These are phyloP conservation scores for Cheilinus undulatus DNA, from an alignment of 2,113 vertebrate species.

Conservation along the genomic window DNA sequence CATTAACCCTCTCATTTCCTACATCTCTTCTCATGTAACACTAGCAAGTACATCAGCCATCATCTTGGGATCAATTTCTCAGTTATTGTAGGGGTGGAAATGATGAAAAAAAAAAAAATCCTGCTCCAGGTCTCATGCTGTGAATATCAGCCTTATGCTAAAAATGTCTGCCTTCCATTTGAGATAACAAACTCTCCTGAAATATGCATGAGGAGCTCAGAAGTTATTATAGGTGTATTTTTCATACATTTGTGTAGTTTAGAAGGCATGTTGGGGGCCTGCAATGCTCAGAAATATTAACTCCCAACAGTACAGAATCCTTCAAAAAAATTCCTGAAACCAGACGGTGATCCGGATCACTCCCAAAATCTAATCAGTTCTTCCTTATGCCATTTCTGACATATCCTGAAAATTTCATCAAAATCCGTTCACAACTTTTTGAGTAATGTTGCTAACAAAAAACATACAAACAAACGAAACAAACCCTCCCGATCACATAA, in stretches of 20 bases:
- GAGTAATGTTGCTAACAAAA: too few species aligned
- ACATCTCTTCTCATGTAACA: neutral
- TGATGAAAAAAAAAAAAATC: neutral
- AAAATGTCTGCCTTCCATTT: slow-evolving; percentile 7
- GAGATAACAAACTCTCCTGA: slow-evolving; percentile 4
- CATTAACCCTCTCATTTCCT: slow-evolving; percentile 26
- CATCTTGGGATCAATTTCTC: slow-evolving; percentile 14
- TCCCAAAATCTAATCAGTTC: too few species aligned
- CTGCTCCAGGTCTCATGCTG: neutral
- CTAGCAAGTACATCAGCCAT: slow-evolving; percentile 24
- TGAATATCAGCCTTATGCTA: neutral
- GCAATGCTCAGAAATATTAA: neutral
- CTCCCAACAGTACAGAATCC: too few species aligned
- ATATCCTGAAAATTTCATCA: too few species aligned
- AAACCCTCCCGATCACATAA: too few species aligned
- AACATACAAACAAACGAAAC: too few species aligned
- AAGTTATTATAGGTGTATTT: neutral
- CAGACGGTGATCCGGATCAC: too few species aligned
- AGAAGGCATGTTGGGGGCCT: neutral
- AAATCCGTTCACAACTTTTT: too few species aligned
- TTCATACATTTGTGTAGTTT: neutral
- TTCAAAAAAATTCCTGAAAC: too few species aligned
- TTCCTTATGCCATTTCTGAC: too few species aligned
- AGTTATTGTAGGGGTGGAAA: slow-evolving; percentile 1
- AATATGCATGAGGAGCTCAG: slow-evolving; percentile 16